phyloP scores from a whole-genome alignment of 2,888 invertebrate genomes.

The Subacronicta megacephala region DNA sequence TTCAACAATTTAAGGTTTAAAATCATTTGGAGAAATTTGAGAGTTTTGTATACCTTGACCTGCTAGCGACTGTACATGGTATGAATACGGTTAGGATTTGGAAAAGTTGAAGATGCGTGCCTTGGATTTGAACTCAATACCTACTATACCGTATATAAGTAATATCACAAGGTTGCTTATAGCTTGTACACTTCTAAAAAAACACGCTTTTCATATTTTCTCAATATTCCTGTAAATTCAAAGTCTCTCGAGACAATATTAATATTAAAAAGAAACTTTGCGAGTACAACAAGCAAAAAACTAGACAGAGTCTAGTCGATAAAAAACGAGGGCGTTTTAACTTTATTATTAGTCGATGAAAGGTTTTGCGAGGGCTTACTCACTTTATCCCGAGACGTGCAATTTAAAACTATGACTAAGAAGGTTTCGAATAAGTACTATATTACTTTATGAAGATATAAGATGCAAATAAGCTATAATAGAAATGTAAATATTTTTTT shows the following conservation, averaged over 20 bases:
- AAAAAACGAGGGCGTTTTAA: background rate
- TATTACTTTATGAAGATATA: too few relatives aligned
- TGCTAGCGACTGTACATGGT: too few relatives aligned
- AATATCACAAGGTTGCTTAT: too few relatives aligned
- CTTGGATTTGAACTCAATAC: too few relatives aligned
- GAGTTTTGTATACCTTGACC: too few relatives aligned
- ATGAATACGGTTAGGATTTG: too few relatives aligned
- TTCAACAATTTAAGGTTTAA: too few relatives aligned
- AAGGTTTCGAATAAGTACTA: background rate
- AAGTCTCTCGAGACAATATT: conserved; percentile 1
- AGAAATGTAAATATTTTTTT: too few relatives aligned
- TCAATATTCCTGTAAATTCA: background rate
- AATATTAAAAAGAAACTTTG: background rate
- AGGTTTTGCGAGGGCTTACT: background rate
- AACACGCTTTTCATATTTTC: background rate
- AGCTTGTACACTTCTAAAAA: too few relatives aligned
- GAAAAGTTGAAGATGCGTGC: too few relatives aligned
- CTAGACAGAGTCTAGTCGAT: background rate
- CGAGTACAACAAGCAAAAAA: background rate
- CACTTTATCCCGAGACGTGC: background rate
- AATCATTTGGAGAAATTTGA: too few relatives aligned
- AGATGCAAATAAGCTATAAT: background rate
- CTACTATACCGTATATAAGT: too few relatives aligned
- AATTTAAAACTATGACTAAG: background rate
- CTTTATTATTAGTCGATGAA: background rate